Percentiles rank a stretch among this genome's conserved stretches.
Conservation (phyloP, 2,888 invertebrate species). For the Dynastes maya region DNA sequence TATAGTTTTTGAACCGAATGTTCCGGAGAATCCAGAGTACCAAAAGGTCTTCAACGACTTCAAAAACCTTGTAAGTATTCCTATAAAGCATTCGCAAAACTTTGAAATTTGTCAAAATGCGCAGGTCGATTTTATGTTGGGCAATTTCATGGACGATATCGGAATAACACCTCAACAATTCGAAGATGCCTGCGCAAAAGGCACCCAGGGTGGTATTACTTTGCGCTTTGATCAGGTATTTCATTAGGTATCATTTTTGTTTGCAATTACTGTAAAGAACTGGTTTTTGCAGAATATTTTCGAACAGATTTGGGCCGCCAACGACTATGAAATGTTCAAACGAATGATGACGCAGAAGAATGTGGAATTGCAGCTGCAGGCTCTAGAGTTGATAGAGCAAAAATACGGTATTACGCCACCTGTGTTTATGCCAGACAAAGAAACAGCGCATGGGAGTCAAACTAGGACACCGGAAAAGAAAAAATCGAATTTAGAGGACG, state of each 20-base stretch:
- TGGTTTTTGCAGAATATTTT: conserved; percentile 72
- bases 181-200: conserved; percentile 81
- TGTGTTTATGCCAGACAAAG: conserved; percentile 73
- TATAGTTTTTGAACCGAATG: conserved; percentile 90
- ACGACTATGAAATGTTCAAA: conserved; percentile 91
- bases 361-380: conserved; percentile 91
- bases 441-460: conserved; percentile 55
- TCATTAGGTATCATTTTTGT: not conserved
- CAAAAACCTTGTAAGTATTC: conserved; percentile 80
- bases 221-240: conserved; percentile 74
- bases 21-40: conserved; percentile 83
- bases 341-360: conserved; percentile 95
- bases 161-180: conserved; percentile 91
- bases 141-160: conserved; percentile 94
- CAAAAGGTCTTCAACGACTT: conserved; percentile 87
- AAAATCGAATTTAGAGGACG: conserved; percentile 67
- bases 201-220: conserved; percentile 67
- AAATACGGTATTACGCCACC: conserved; percentile 81
- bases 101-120: conserved; percentile 22
- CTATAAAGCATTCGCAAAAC: conserved; percentile 58
- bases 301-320: conserved; percentile 93
- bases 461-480: conserved; percentile 59
- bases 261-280: not conserved
- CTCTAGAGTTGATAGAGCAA: conserved; percentile 87
- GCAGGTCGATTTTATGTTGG: conserved; percentile 90